Percentiles rank a stretch among this genome's conserved stretches.
Evolutionary conservation across 2,797 vertebrate genomes (phyloP).

Genomic region (Hyperoplus immaculatus): DNA sequence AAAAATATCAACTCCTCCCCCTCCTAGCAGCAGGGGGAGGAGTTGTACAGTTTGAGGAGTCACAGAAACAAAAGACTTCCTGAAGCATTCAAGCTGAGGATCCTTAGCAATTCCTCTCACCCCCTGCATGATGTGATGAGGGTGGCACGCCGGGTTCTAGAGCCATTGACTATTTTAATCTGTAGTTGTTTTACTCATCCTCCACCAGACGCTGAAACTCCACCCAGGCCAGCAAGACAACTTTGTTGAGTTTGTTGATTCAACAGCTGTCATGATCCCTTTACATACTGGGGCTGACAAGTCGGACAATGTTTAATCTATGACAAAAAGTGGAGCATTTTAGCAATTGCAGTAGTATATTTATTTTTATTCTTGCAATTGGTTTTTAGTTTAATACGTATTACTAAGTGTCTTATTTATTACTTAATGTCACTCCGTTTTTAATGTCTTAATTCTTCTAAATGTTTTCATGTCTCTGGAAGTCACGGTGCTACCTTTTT

Average conservation of each 20-base stretch:
- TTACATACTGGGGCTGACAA: not conserved
- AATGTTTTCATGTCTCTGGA: too few species aligned
- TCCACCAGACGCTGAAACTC: slow-evolving; percentile 5
- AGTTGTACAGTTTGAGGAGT: not conserved
- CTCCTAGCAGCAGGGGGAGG: slow-evolving; percentile 14
- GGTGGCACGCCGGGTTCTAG: not conserved
- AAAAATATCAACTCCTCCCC: not conserved
- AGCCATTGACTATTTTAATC: too few species aligned
- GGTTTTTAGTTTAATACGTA: too few species aligned
- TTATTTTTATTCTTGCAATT: too few species aligned
- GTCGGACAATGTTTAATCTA: too few species aligned
- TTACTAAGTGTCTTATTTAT: too few species aligned
- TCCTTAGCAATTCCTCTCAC: not conserved
- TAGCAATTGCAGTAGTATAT: too few species aligned
- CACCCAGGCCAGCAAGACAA: not conserved
- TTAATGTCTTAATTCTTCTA: too few species aligned
- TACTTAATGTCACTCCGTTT: too few species aligned
- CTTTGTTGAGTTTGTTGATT: slow-evolving; percentile 21
- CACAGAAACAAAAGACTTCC: not conserved
- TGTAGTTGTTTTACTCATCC: too few species aligned
- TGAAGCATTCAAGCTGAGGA: not conserved
- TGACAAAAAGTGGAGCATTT: not conserved
- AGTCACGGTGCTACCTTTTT: too few species aligned
- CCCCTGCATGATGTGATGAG: not conserved
- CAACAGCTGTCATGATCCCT: not conserved